Evolutionary conservation across 2,113 vertebrate genomes (phyloP).

Genomic region (Anguilla japonica): DNA sequence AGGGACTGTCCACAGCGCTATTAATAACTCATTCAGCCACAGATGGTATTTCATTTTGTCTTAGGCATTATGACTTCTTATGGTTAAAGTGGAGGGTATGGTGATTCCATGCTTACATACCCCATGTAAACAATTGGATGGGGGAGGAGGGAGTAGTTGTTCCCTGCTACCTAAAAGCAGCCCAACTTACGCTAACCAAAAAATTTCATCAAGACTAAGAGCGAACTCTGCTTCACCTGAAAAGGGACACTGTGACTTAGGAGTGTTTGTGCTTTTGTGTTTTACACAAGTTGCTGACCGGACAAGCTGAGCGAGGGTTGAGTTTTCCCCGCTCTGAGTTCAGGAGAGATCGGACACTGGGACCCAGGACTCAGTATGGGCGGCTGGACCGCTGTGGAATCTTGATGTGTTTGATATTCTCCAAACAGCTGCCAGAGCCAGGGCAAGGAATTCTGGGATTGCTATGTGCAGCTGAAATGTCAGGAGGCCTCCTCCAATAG

Average conservation of each 20-base stretch:
- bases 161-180: no score
- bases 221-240: no score
- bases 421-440: slow-evolving; percentile 56
- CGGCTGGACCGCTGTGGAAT: slow-evolving; percentile 34
- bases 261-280: no score
- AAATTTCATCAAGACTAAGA: no score
- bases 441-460: slow-evolving; percentile 56
- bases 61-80: slow-evolving; percentile 21
- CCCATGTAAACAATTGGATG: not conserved
- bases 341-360: slow-evolving; percentile 21
- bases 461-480: slow-evolving; percentile 61
- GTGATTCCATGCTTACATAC: not conserved
- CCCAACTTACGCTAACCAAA: no score
- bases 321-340: not conserved
- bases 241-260: no score
- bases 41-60: slow-evolving; percentile 38
- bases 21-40: slow-evolving; percentile 36
- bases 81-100: not conserved
- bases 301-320: not conserved
- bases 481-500: slow-evolving; percentile 51
- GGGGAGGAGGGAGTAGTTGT: not conserved
- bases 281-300: not conserved
- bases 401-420: slow-evolving; percentile 55
- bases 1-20: slow-evolving; percentile 1
- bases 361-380: slow-evolving; percentile 13